Base-by-base conservation (phyloP, 2,888 invertebrate genomes). In the Drosophila mettleri region DNA sequence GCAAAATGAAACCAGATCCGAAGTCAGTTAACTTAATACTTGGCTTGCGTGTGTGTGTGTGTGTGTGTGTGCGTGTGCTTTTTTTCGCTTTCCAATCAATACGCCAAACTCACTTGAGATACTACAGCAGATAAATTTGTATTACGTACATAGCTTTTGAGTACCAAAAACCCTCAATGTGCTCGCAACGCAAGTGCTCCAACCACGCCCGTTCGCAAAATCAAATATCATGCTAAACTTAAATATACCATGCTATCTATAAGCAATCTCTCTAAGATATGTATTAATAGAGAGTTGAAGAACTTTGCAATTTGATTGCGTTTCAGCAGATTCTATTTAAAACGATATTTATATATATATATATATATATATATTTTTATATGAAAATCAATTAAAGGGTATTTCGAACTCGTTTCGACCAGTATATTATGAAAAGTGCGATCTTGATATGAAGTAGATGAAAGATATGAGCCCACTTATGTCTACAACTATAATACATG, bases 51-150 rank as follows among this genome's bases (percentile, higher is more conserved):
- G 2, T 16, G 16, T 36, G 36, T 36, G 16, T 46, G 27, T 12
- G 5, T 9, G 24, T 36, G 27, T 16, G 16, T 36, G 36, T 36
- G 16, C 31, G 27, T 12, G 5, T 9, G 24, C 38, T n/a, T 39
- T 20, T 39, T 24, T 57, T 55, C 33, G 49, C 27, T 53, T 29
- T 52, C 27, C 48, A 57, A 59, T 66, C 45, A 39, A 22, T 20
- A 5, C 18, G 31, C 14, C 52, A 33, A 53, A 41, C 31, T 54
- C 76, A 76, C 74, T 74, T 72, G 68, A 74, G 60, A 76, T 72
- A 61, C 51, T 58, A 65, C 34, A 51, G 49, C 38, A 67, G 68
- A 75, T 72, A 74, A 75, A 67, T n/a, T n/a, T 41, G 60, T 75
- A 58, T 60, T 58, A 48, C 73, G 60, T 38, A 16, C 49, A 51